Conservation (phyloP, 2,797 vertebrate species). For the Enteromius treurensis region DNA sequence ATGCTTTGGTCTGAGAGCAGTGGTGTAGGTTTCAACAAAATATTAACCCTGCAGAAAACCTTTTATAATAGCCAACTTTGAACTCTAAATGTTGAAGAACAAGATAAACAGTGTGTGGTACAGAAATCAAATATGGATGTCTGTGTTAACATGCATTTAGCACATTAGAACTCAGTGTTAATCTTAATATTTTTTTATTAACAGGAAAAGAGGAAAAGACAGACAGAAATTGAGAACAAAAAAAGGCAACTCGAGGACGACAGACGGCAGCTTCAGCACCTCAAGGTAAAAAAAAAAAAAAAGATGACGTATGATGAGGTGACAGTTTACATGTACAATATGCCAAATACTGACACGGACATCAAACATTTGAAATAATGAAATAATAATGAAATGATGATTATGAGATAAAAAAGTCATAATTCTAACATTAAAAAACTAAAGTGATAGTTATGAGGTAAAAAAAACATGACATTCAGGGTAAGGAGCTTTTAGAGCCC, state of each 20-base stretch:
- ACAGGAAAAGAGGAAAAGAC: constrained; percentile 90
- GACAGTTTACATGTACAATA: neutral
- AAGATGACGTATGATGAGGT: neutral
- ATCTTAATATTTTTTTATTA: constrained; percentile 53
- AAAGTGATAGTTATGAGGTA: no score
- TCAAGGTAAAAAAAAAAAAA: constrained; percentile 83
- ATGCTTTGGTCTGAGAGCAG: neutral
- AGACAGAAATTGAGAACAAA: constrained; percentile 89
- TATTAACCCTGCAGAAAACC: neutral
- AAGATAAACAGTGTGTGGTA: neutral
- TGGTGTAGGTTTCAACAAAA: neutral
- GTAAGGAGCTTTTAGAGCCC: neutral
- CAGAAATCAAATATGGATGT: neutral
- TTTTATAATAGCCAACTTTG: neutral
- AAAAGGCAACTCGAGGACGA: constrained; percentile 89
- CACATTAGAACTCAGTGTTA: neutral
- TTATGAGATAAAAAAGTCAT: no score
- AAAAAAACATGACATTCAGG: neutral
- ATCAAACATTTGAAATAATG: neutral
- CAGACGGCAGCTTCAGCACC: constrained; percentile 86
- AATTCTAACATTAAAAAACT: neutral
- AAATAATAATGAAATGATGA: neutral
- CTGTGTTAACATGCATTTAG: neutral
- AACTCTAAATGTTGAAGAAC: neutral
- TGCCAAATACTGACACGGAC: neutral